Conservation (phyloP, 2,113 vertebrate genomes). For the Aegithalos caudatus region DNA sequence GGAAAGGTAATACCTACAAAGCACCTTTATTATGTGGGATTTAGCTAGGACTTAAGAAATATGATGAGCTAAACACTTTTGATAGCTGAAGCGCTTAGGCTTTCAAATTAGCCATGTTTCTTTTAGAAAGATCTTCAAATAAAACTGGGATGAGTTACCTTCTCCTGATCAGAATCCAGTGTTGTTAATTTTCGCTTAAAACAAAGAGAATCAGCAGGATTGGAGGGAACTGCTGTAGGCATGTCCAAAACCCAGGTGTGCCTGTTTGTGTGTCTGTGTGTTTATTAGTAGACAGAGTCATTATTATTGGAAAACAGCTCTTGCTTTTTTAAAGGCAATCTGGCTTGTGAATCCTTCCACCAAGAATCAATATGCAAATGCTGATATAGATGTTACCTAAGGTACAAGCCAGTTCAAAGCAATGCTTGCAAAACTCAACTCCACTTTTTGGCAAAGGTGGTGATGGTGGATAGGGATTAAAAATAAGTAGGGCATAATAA, state of each 20-base stretch:
- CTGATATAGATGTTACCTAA: not conserved
- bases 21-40: not conserved
- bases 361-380: not conserved
- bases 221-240: not conserved
- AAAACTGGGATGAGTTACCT: not conserved
- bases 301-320: not conserved
- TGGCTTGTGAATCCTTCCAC: not conserved
- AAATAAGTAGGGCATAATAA: constrained; percentile 31
- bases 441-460: not conserved
- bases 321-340: not conserved
- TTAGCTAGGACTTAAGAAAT: not conserved
- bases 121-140: not conserved
- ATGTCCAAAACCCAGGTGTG: not conserved
- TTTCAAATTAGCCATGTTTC: not conserved
- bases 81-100: not conserved
- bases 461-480: constrained; percentile 8
- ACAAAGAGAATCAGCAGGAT: not conserved
- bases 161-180: not conserved
- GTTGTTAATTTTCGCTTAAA: not conserved
- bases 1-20: not conserved
- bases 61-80: not conserved
- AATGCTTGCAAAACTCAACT: not conserved
- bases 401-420: constrained; percentile 24
- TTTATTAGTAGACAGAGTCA: not conserved
- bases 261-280: not conserved